Conservation (phyloP, 2,797 vertebrate species). For the Esox masquinongy region DNA sequence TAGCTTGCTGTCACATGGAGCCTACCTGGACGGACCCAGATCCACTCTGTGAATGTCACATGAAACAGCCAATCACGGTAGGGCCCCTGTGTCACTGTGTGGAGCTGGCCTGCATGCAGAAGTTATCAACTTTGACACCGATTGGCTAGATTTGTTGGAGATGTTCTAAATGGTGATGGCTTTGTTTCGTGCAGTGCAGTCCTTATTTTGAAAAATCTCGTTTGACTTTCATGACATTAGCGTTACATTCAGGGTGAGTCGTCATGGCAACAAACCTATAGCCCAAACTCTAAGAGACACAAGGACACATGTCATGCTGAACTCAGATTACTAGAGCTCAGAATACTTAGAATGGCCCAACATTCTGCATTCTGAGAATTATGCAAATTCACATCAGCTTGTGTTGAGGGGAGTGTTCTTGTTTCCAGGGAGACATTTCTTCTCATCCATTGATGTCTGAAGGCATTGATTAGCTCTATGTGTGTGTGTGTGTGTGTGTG, state of each 20-base stretch:
- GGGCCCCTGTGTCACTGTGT: neutral
- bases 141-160: too few species aligned
- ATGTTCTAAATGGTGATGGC: too few species aligned
- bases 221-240: too few species aligned
- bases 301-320: neutral
- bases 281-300: neutral
- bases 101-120: too few species aligned
- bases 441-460: slow-evolving; percentile 47
- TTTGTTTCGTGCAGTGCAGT: too few species aligned
- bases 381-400: slow-evolving; percentile 30
- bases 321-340: neutral
- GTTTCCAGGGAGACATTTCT: slow-evolving; percentile 46
- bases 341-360: slow-evolving; percentile 19
- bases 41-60: neutral
- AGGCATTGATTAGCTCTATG: slow-evolving; percentile 52
- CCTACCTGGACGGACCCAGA: neutral
- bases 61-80: neutral
- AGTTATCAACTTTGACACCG: too few species aligned
- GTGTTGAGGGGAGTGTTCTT: slow-evolving; percentile 35
- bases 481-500: slow-evolving; percentile 14
- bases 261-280: neutral
- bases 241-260: too few species aligned
- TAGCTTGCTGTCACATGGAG: too few species aligned
- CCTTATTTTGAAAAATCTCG: too few species aligned
- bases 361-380: slow-evolving; percentile 40